Base-by-base conservation (phyloP, 2,888 invertebrate species). In the Ophion slaviceki region DNA sequence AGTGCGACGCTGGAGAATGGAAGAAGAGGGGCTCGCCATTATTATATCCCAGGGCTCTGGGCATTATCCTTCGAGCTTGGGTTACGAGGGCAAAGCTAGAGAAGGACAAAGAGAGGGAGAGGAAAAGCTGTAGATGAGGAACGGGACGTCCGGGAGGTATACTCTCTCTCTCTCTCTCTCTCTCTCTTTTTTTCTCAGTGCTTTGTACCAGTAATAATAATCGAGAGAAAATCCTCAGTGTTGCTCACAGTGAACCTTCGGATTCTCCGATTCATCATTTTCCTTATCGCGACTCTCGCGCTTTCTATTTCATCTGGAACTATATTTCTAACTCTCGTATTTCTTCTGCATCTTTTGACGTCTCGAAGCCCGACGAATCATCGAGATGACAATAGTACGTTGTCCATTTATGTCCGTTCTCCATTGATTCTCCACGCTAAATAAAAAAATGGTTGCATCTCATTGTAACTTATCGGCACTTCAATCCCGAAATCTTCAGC, bases 171-270 rank as follows among this genome's bases (percentile, higher is more conserved):
- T 70, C 45, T 70, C 32, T 32, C 4, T 32, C 32, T 32, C 32
- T 32, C 32, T 32, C 32, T 4, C 32, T n/a, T n/a, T n/a, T 14
- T 10, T 4, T 74, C 77, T 80, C 82, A 78, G 80, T 86, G 88
- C 90, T 90, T 90, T 91, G 90, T 91, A 88, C 85, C 79, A 79
- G 84, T 86, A 83, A 89, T 89, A 90, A 91, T 91, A 90, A 91
- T 90, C 88, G 87, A 88, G 88, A 88, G 85, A 91, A 89, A 70
- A 24, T 88, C 86, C 86, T 81, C 87, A 87, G 77, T 59, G 84
- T 80, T 85, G 89, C 88, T 88, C 74, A 68, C 78, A 40, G 74
- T 78, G 68, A 64, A 78, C 57, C 71, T 76, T 53, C 64, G 78
- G 64, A 81, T 80, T 79, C 79, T 76, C 67, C 85, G 91, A 89